These are phyloP conservation scores for Neodiprion lecontei DNA, from an alignment of 1,140 invertebrate species.

Conservation along the genomic window DNA sequence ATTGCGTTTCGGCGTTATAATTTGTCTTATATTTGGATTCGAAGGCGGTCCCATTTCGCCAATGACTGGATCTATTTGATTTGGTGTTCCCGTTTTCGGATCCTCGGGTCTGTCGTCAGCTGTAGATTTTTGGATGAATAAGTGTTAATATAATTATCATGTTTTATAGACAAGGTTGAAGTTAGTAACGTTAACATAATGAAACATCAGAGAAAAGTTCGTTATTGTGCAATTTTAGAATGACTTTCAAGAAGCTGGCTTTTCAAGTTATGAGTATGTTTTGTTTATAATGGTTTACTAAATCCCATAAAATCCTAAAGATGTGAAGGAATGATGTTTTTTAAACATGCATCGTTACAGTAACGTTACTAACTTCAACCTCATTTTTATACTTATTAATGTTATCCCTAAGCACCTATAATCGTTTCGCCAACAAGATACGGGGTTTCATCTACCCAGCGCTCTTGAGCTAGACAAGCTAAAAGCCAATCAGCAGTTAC, in stretches of 20 bases:
- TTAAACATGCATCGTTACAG: no score
- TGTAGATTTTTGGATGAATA: conserved; percentile 21
- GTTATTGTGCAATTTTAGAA: no score
- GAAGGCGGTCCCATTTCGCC: conserved; percentile 9
- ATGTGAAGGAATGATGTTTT: no score
- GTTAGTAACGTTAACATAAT: no score
- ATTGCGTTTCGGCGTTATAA: conserved; percentile 39
- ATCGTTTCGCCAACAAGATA: conserved; percentile 69
- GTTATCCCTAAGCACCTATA: conserved; percentile 35
- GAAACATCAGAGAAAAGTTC: no score
- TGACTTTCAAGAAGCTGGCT: no score
- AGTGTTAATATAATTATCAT: not conserved
- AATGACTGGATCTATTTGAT: not conserved
- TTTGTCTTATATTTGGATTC: conserved; percentile 13
- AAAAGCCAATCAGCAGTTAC: conserved; percentile 80
- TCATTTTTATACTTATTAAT: not conserved
- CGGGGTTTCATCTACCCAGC: conserved; percentile 63
- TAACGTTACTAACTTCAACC: no score
- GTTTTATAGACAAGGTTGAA: not conserved
- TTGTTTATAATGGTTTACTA: no score
- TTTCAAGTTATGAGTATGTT: no score
- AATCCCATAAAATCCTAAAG: no score
- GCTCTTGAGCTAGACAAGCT: conserved; percentile 67
- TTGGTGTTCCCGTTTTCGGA: not conserved
- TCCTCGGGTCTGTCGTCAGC: conserved; percentile 30